These are phyloP conservation scores for Typhlomys cinereus DNA, from an alignment of 2,113 vertebrate genomes.

Conservation along the genomic window DNA sequence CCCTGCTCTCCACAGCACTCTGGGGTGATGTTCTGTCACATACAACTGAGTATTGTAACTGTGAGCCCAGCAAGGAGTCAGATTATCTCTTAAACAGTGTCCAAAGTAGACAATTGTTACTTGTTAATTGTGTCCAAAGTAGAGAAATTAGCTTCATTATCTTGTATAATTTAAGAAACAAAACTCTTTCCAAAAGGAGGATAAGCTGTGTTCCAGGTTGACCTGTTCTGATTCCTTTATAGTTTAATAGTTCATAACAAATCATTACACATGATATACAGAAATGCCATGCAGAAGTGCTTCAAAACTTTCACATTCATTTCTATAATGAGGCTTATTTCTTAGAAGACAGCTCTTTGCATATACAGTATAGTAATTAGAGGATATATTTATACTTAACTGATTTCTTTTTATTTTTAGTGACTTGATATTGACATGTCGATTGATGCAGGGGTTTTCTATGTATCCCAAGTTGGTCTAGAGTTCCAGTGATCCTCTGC, in stretches of 20 bases:
- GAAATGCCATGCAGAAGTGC: not conserved
- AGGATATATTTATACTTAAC: not conserved
- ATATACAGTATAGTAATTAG: not conserved
- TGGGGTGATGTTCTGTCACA: not conserved
- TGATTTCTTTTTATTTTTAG: not conserved
- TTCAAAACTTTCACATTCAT: not conserved
- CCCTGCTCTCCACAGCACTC: too few species aligned
- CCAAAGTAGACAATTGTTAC: not conserved
- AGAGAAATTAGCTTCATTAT: not conserved
- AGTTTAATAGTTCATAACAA: not conserved
- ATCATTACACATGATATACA: not conserved
- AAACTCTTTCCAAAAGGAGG: not conserved
- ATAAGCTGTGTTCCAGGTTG: not conserved
- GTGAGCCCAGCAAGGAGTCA: not conserved
- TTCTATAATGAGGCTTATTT: not conserved
- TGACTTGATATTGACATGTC: not conserved
- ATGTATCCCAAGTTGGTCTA: not conserved
- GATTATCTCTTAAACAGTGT: not conserved
- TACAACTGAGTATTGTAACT: accelerated
- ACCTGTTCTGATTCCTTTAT: too few species aligned
- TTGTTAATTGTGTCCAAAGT: not conserved
- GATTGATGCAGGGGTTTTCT: not conserved
- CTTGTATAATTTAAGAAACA: not conserved
- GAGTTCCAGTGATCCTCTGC: not conserved
- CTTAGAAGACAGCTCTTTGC: not conserved